phyloP scores from a whole-genome alignment of 2,888 invertebrate species.

The Anorthoa munda region DNA sequence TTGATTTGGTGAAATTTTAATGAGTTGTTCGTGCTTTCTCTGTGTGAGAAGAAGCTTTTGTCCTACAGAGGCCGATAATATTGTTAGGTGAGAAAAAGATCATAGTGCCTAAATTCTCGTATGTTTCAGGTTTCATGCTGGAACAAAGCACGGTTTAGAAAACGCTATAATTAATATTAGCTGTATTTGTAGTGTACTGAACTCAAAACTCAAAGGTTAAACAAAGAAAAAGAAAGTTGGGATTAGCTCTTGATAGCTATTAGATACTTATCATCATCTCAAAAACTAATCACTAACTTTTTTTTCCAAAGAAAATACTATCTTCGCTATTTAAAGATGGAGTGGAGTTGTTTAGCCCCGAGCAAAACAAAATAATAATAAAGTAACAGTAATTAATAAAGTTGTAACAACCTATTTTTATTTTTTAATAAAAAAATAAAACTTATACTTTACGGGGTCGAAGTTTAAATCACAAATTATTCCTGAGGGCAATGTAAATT shows the following conservation, averaged over 20 bases:
- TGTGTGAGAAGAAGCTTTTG: not conserved
- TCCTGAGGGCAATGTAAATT: slow-evolving; percentile 79
- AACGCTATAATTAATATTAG: no score
- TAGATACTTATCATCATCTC: not conserved
- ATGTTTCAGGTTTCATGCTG: not conserved
- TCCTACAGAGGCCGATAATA: no score
- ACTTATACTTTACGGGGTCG: slow-evolving; percentile 55
- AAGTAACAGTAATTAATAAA: slow-evolving; percentile 60
- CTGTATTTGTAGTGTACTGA: no score
- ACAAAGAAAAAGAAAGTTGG: not conserved
- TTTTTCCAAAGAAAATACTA: not conserved
- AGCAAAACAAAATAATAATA: slow-evolving; percentile 36
- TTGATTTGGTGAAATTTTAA: no score
- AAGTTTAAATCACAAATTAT: slow-evolving; percentile 77
- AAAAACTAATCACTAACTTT: slow-evolving; percentile 2
- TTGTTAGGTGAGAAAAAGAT: not conserved
- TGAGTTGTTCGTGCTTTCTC: not conserved
- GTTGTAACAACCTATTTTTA: slow-evolving; percentile 64
- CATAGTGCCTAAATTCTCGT: not conserved
- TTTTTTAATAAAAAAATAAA: slow-evolving; percentile 60
- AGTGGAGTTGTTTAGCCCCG: not conserved
- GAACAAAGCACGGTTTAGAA: not conserved
- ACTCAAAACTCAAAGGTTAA: not conserved
- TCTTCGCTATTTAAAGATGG: not conserved
- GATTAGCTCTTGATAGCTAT: not conserved